Base-by-base conservation (phyloP, 2,113 vertebrate species). In the Embiotoca jacksoni region DNA sequence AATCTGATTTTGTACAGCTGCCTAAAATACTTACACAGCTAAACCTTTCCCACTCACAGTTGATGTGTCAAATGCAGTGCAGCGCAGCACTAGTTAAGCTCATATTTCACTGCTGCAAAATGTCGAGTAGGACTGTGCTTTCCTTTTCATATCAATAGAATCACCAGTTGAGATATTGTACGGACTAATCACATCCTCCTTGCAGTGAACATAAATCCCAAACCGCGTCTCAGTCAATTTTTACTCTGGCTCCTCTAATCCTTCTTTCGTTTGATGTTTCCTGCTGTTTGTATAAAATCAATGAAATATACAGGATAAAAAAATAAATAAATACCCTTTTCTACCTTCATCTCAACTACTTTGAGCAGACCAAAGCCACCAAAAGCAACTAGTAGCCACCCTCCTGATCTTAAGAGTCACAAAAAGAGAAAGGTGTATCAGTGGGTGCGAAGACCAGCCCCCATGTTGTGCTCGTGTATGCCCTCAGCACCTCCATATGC, bases 401-500 rank as follows among this genome's bases (percentile, higher is more conserved):
- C 50, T 0, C 30, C 53, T 80, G 52, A 75, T 88, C 58, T 84
- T 59, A 54, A 39, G 70, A 78, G 63, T 81, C 68, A 78, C 64
- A 80, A 77, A 85, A 73, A 73, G 56, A 78, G 57, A 72, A 60
- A 83, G 88, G 59, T 83, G 84, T 84, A 81, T 88, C 62, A 84
- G 62, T 79, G 77, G 82, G 71, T 80, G 60, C 84, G 83, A 71
- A 79, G 66, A 87, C 82, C 68, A 31, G 37, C 83, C 82, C 79
- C 74, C 68, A 64, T 47, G 78, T 78, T 78, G 57, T 64, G 81
- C 78, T 83, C 81, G 77, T 84, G 87, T 68, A 81, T 91, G 89
- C 85, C 88, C 89, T 91, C 80, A 78, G 81, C 83, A 77, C 56
- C 81, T 89, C 78, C 91, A 88, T 92, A 92, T 93, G 91, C 88